Conservation (phyloP, 2,113 vertebrate species). For the Egretta garzetta region DNA sequence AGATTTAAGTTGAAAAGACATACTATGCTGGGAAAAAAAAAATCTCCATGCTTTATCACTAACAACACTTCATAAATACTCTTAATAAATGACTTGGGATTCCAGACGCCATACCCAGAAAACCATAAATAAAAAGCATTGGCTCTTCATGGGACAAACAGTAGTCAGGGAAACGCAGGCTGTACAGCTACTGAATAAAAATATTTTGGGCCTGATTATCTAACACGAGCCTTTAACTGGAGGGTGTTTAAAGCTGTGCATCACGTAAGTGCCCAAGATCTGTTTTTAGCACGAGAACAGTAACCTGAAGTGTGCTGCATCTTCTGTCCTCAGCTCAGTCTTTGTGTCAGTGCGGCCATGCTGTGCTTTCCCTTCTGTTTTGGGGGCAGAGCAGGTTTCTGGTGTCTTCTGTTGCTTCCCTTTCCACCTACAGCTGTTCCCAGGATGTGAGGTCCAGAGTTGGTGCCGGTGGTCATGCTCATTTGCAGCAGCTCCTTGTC, state of each 20-base stretch:
- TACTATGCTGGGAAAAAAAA: neutral
- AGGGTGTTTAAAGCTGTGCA: neutral
- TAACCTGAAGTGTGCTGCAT: neutral
- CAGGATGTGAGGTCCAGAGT: neutral
- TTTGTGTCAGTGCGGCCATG: accelerated
- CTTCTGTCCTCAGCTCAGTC: neutral
- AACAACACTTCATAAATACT: conserved; percentile 74
- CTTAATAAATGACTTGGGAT: conserved; percentile 71
- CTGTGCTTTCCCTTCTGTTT: neutral
- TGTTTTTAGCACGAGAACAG: neutral
- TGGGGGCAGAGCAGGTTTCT: neutral
- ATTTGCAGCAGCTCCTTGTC: neutral
- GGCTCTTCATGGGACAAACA: conserved; percentile 57
- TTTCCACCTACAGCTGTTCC: neutral
- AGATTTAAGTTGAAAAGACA: conserved; percentile 64
- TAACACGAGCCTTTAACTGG: neutral
- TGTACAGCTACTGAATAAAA: neutral
- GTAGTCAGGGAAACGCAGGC: neutral
- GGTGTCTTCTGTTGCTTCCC: neutral
- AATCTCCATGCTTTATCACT: conserved; percentile 42
- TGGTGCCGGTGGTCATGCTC: neutral
- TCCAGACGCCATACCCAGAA: conserved; percentile 54
- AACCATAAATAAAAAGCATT: conserved; percentile 71
- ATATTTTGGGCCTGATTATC: neutral
- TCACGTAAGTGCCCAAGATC: neutral